Percentiles rank a stretch among this genome's conserved stretches.
These are phyloP conservation scores for Dendrophyllia cribrosa DNA, from an alignment of 64 coral and sea anemone species.

Conservation along the genomic window DNA sequence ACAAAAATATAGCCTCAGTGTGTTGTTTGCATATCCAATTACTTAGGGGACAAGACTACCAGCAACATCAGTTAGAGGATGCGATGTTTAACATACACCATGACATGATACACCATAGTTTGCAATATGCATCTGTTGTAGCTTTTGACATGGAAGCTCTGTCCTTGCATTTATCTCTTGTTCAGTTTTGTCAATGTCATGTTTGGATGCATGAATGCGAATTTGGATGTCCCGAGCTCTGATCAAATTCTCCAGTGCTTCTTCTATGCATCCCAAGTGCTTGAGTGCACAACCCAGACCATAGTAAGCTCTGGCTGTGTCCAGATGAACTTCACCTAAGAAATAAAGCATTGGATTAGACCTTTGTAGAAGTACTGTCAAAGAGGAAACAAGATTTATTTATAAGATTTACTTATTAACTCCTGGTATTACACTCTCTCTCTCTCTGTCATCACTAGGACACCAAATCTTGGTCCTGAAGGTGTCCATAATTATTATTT, in stretches of 20 bases:
- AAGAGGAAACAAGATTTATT: no score
- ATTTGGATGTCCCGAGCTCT: conserved; percentile 8
- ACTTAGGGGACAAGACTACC: no score
- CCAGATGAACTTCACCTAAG: conserved; percentile 54
- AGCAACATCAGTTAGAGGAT: no score
- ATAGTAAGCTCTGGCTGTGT: conserved; percentile 79
- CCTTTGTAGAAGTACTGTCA: no score
- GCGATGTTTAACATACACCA: no score
- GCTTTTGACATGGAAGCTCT: background rate
- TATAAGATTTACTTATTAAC: no score
- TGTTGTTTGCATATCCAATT: no score
- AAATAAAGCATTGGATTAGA: background rate
- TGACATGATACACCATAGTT: background rate
- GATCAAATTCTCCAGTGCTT: conserved; percentile 39
- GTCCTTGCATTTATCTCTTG: conserved; percentile 19
- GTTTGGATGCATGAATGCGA: conserved; percentile 16
- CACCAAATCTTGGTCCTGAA: no score
- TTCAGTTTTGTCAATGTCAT: conserved; percentile 29
- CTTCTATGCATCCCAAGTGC: conserved; percentile 7
- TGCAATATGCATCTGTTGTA: background rate
- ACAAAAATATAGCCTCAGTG: no score
- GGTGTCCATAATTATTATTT: no score
- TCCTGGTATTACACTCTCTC: no score
- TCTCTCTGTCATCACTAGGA: no score
- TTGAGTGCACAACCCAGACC: conserved; percentile 65